phyloP scores from a whole-genome alignment of 2,888 invertebrate species.

The Elmis aenea region DNA sequence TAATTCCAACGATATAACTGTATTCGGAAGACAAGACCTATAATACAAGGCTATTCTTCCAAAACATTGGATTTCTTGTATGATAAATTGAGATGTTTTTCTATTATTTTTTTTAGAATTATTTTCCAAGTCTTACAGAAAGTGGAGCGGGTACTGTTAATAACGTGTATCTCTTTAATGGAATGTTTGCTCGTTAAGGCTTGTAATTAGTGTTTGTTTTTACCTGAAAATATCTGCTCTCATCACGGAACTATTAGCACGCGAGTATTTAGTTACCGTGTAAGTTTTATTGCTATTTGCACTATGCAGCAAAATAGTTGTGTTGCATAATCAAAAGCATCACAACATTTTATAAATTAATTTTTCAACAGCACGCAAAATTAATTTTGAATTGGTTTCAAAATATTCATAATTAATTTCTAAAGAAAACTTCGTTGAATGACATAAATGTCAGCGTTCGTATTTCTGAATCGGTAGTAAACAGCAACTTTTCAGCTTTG shows the following conservation, averaged over 20 bases:
- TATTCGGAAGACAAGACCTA: conserved; percentile 13
- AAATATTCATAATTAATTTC: too few species aligned
- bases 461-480: too few species aligned
- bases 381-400: too few species aligned
- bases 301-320: too few species aligned
- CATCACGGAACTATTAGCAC: conserved; percentile 13
- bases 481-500: too few species aligned
- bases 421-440: too few species aligned
- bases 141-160: background rate
- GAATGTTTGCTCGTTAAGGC: conserved; percentile 14
- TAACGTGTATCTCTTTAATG: background rate
- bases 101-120: too few species aligned
- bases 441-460: too few species aligned
- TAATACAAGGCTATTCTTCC: conserved; percentile 8
- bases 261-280: conserved; percentile 7
- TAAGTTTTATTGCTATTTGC: conserved; percentile 8
- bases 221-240: conserved; percentile 14
- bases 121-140: too few species aligned
- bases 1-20: conserved; percentile 21
- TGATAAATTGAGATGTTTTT: conserved; percentile 8
- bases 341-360: too few species aligned
- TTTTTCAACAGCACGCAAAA: too few species aligned
- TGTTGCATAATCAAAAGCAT: too few species aligned
- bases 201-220: conserved; percentile 20
- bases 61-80: conserved; percentile 5